Evolutionary conservation across 1,140 invertebrate genomes (phyloP).

Genomic region (Lasioglossum baleicum): DNA sequence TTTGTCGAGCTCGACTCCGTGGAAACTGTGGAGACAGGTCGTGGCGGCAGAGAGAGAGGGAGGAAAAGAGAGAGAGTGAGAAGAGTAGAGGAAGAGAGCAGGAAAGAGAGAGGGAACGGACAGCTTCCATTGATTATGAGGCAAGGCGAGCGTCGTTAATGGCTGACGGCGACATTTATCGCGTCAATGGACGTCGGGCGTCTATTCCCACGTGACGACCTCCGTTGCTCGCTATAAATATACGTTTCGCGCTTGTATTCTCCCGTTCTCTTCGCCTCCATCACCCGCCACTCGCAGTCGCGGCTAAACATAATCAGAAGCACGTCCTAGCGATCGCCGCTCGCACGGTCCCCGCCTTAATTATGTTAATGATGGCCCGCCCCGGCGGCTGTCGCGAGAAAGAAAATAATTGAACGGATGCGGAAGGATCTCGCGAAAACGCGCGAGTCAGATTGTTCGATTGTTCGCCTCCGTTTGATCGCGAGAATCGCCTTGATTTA

Average conservation of each 20-base stretch:
- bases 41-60: constrained; percentile 6
- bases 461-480: too few relatives aligned
- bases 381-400: background rate
- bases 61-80: background rate
- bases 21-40: constrained; percentile 32
- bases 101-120: constrained; percentile 1
- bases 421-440: background rate
- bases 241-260: constrained; percentile 26
- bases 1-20: constrained; percentile 45
- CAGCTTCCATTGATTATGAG: constrained; percentile 65
- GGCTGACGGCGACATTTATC: constrained; percentile 66
- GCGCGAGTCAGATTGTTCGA: too few relatives aligned
- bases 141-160: constrained; percentile 66
- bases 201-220: constrained; percentile 64
- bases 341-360: background rate
- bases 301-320: constrained; percentile 52
- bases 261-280: constrained; percentile 1
- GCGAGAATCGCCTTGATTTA: too few relatives aligned
- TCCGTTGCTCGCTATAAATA: constrained; percentile 63
- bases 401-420: background rate
- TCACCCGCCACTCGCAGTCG: constrained; percentile 4
- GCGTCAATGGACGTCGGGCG: constrained; percentile 61
- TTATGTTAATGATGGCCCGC: constrained; percentile 14
- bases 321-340: constrained; percentile 6
- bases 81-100: constrained; percentile 2